A percentile compares a stretch with the other conserved stretches of the same genome.
Conservation (phyloP, 1,140 invertebrate genomes). For the Ericerus pela region DNA sequence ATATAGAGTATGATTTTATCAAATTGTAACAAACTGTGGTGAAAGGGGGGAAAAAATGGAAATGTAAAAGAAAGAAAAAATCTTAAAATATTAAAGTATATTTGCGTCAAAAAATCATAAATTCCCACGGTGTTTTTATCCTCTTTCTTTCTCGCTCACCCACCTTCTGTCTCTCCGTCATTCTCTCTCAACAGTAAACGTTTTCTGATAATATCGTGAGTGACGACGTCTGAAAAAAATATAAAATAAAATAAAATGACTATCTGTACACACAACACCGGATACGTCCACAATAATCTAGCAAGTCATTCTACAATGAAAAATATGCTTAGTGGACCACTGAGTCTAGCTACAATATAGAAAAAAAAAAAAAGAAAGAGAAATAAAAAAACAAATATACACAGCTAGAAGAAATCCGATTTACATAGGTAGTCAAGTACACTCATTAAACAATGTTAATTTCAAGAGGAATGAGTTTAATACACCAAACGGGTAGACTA, state of each 20-base stretch:
- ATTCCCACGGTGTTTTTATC: conserved; percentile 5
- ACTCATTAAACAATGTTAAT: conserved; percentile 4
- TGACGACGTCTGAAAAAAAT: neutral
- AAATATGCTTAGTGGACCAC: too few relatives aligned
- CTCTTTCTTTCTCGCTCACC: too few relatives aligned
- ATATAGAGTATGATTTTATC: too few relatives aligned
- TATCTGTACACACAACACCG: neutral
- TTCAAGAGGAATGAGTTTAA: neutral
- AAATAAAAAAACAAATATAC: too few relatives aligned
- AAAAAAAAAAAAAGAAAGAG: too few relatives aligned
- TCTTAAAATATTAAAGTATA: too few relatives aligned
- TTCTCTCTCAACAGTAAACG: conserved; percentile 1
- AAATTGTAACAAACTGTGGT: too few relatives aligned
- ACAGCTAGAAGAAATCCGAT: neutral
- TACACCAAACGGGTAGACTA: too few relatives aligned
- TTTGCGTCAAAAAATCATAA: neutral
- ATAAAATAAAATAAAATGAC: neutral
- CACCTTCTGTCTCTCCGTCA: neutral
- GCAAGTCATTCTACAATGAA: conserved; percentile 6
- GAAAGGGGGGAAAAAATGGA: too few relatives aligned
- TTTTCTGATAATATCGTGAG: conserved; percentile 10
- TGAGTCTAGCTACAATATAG: too few relatives aligned
- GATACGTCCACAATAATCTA: conserved; percentile 9
- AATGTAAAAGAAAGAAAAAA: too few relatives aligned
- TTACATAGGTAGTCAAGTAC: conserved; percentile 8